phyloP scores from a whole-genome alignment of 2,113 vertebrate species.

The Carassius carassius region DNA sequence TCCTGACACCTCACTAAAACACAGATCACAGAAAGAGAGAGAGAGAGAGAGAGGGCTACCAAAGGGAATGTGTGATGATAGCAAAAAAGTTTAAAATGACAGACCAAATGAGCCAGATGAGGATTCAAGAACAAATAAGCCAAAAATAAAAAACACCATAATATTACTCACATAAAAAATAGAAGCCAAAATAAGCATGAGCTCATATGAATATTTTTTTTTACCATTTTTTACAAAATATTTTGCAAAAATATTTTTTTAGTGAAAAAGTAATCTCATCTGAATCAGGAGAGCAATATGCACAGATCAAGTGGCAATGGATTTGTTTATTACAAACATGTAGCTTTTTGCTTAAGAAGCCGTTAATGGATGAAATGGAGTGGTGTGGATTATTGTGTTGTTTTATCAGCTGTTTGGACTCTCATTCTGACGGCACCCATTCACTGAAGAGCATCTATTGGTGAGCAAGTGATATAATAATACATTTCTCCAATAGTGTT shows the following conservation, averaged over 20 bases:
- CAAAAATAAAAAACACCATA: background rate
- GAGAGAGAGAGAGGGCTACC: slow-evolving; percentile 46
- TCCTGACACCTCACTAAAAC: slow-evolving; percentile 47
- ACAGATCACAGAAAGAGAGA: slow-evolving; percentile 61
- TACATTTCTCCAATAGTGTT: no score
- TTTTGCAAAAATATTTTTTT: background rate
- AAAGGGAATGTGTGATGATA: slow-evolving; percentile 49
- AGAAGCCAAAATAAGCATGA: background rate
- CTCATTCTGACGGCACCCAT: no score
- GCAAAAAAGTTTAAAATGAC: slow-evolving; percentile 38
- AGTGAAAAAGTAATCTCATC: background rate
- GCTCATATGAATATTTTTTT: background rate
- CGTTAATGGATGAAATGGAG: no score
- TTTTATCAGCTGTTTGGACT: no score
- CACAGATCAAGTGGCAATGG: no score
- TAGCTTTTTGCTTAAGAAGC: no score
- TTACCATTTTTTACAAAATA: no score
- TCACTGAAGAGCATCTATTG: no score
- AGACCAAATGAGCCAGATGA: background rate
- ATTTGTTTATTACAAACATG: no score
- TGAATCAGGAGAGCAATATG: no score
- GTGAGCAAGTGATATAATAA: no score
- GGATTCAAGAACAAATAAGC: slow-evolving; percentile 6
- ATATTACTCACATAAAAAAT: background rate
- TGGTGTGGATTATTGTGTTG: no score